Evolutionary conservation across 2,113 vertebrate species (phyloP), one percentile per base, ranked within the genome.

Genomic region (Plotosus lineatus): DNA sequence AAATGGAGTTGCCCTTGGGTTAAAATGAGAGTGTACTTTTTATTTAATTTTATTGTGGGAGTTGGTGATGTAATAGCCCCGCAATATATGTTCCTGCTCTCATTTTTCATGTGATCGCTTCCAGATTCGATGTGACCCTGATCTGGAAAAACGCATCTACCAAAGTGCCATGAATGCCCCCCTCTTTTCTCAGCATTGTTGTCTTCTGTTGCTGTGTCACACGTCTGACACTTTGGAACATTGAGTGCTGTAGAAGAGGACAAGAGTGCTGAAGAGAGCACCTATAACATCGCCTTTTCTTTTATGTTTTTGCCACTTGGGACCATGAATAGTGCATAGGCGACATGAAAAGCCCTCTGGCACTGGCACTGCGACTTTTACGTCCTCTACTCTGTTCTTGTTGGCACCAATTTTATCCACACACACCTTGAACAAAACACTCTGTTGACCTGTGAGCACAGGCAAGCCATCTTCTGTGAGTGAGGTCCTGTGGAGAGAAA

Each of bases 271-370:
- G 19, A 58, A 58, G 6, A 58, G 53, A 44, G 17, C 28, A 73
- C 46, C 58, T 63, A 28, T 44, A 26, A 15, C 50, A 65, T 56
- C 14, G 31, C n/a, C n/a, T 40, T 44, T 69, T 28, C 19, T 63
- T 61, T 19, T 68, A 40, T 63, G 42, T 31, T 66, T 76, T 28
- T 44, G 71, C 42, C 66, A 65, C 6, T 4, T 15, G 12, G 66
- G 42, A 28, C 38, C 15, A 80, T 83, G 73, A 85, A 77, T 80
- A 77, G 44, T 80, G 73, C 61, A 83, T 23, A 61, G 58, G 26
- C 40, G 44, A 81, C 65, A 66, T 61, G 14, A 40, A 58, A 75
- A 74, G 60, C 63, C 72, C 72, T 61, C 72, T 77, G 40, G 21
- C 26, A 48, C 66, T 17, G 19, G n/a, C n/a, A n/a, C 50, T 79